Evolutionary conservation across 2,113 vertebrate species (phyloP).

Genomic region (Thalassoma bifasciatum): DNA sequence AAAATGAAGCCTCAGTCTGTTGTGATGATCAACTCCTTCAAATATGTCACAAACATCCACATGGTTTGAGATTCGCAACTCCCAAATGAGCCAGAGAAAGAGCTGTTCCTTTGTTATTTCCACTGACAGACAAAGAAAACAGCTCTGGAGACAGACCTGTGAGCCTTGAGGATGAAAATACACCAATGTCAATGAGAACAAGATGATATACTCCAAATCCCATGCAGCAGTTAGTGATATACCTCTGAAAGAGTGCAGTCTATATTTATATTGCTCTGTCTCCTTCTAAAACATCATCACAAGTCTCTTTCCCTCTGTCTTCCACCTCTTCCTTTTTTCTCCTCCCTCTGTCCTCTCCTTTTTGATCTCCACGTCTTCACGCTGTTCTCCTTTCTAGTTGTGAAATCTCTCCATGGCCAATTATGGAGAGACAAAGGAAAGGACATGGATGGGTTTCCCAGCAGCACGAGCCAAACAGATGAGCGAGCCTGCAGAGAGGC

Average conservation of each 20-base stretch:
- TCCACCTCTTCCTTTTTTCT: constrained; percentile 23
- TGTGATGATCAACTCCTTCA: constrained; percentile 3
- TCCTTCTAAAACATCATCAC: constrained; percentile 69
- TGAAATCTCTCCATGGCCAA: constrained; percentile 59
- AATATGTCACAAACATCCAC: constrained; percentile 8
- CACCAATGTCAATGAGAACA: constrained; percentile 21
- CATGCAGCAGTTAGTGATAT: constrained; percentile 12
- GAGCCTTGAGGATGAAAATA: constrained; percentile 17
- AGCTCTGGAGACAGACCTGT: neutral
- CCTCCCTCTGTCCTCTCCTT: constrained; percentile 29
- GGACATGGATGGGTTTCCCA: constrained; percentile 64
- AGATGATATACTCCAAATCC: constrained; percentile 37
- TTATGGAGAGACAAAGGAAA: constrained; percentile 72
- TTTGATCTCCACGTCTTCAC: constrained; percentile 27
- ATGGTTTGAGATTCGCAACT: neutral
- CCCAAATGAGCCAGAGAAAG: neutral
- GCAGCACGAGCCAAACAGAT: constrained; percentile 34
- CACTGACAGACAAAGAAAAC: constrained; percentile 25
- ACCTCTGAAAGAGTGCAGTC: constrained; percentile 5
- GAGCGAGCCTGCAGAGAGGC: constrained; percentile 40
- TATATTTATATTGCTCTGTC: constrained; percentile 53
- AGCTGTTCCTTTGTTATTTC: constrained; percentile 8
- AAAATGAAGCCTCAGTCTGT: neutral
- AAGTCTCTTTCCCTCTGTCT: constrained; percentile 38
- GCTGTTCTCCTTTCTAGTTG: constrained; percentile 53